These are phyloP conservation scores for Microtus oregoni DNA, from an alignment of 2,113 vertebrate species.

Conservation along the genomic window DNA sequence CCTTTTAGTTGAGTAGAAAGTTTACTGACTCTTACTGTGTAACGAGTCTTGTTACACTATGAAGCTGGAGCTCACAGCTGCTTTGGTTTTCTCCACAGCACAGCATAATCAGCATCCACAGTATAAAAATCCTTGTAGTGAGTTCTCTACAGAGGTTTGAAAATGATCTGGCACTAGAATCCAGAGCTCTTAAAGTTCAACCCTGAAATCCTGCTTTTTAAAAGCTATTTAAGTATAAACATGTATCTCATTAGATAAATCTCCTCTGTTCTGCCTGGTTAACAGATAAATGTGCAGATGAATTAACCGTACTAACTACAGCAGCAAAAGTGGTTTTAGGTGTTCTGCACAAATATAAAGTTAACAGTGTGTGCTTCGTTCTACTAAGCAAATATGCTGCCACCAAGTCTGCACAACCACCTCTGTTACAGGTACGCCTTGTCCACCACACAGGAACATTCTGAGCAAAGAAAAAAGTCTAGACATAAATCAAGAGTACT, in stretches of 20 bases:
- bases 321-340: constrained; percentile 59
- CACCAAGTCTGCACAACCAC: background rate
- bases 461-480: background rate
- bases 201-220: background rate
- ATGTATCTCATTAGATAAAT: background rate
- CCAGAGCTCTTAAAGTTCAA: constrained; percentile 24
- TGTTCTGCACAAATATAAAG: background rate
- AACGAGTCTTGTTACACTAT: background rate
- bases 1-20: constrained; percentile 38
- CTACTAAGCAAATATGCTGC: background rate
- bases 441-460: background rate
- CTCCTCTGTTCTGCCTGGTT: background rate
- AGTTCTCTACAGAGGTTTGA: constrained; percentile 5
- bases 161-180: background rate
- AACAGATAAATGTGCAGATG: background rate
- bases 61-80: background rate
- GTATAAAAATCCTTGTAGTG: background rate
- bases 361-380: background rate
- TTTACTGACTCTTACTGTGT: background rate
- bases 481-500: constrained; percentile 3
- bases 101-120: background rate
- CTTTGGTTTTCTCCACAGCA: background rate
- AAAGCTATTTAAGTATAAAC: background rate
- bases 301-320: background rate
- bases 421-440: background rate